Conservation (phyloP, 2,113 vertebrate species). For the Lethenteron camtschaticum region DNA sequence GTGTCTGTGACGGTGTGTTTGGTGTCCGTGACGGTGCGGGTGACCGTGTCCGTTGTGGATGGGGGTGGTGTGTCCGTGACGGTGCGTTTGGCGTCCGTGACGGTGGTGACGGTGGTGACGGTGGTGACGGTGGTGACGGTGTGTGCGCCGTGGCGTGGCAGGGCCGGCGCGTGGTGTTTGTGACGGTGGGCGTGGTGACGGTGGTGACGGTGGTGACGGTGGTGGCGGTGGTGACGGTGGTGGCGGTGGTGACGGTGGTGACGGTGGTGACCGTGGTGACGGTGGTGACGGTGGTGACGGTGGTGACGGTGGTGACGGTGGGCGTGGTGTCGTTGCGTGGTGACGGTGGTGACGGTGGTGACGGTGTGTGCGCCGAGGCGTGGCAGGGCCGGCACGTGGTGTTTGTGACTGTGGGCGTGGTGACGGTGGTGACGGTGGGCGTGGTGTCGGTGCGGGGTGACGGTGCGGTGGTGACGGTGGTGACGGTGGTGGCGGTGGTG, state of each 20-base stretch:
- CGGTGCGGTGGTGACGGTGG: not conserved
- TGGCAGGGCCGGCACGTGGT: constrained; percentile 64
- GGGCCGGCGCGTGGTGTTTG: constrained; percentile 55
- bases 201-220: no score
- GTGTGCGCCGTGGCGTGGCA: constrained; percentile 13
- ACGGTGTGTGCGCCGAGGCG: not conserved
- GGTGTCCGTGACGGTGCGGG: no score
- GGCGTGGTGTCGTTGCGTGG: no score
- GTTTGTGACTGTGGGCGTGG: no score
- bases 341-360: not conserved
- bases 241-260: not conserved
- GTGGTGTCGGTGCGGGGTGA: no score
- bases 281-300: constrained; percentile 23
- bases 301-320: no score
- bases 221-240: not conserved
- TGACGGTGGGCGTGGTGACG: no score
- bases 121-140: not conserved
- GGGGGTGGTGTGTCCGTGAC: constrained; percentile 12
- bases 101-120: not conserved
- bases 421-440: no score
- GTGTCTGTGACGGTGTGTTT: no score
- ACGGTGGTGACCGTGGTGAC: no score
- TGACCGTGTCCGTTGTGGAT: no score
- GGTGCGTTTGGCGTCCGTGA: constrained; percentile 27
- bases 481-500: not conserved